These are phyloP conservation scores for Anastrepha obliqua DNA, from an alignment of 1,140 invertebrate species.

Conservation along the genomic window DNA sequence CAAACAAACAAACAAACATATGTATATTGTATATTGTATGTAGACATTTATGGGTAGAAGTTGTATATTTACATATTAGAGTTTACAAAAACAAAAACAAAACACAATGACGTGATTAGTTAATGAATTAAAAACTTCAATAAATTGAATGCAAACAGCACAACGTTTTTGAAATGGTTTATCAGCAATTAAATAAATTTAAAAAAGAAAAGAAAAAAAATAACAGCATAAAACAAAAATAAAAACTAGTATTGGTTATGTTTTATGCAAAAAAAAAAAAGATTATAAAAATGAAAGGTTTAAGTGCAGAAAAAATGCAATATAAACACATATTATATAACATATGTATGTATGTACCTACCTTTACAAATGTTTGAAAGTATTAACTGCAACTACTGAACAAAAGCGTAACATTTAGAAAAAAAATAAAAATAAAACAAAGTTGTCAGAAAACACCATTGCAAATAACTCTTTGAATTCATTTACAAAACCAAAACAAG, in stretches of 20 bases:
- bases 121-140: background rate
- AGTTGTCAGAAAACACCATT: conserved; percentile 16
- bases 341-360: conserved; percentile 48
- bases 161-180: conserved; percentile 43
- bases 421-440: conserved; percentile 15
- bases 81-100: conserved; percentile 42
- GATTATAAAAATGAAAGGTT: background rate
- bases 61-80: conserved; percentile 53
- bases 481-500: conserved; percentile 4
- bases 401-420: background rate
- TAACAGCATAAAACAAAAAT: background rate
- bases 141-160: background rate
- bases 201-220: background rate
- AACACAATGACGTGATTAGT: background rate
- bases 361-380: conserved; percentile 43
- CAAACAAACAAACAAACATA: background rate
- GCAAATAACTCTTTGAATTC: conserved; percentile 12
- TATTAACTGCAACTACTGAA: conserved; percentile 6
- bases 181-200: conserved; percentile 30
- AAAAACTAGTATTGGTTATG: background rate
- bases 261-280: background rate
- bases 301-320: background rate
- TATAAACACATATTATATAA: conserved; percentile 26
- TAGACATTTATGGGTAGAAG: conserved; percentile 33
- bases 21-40: conserved; percentile 38